A percentile compares a stretch with the other conserved stretches of the same genome.
Evolutionary conservation across 2,113 vertebrate genomes (phyloP).

Genomic region (Tenebrosternarchus preto): DNA sequence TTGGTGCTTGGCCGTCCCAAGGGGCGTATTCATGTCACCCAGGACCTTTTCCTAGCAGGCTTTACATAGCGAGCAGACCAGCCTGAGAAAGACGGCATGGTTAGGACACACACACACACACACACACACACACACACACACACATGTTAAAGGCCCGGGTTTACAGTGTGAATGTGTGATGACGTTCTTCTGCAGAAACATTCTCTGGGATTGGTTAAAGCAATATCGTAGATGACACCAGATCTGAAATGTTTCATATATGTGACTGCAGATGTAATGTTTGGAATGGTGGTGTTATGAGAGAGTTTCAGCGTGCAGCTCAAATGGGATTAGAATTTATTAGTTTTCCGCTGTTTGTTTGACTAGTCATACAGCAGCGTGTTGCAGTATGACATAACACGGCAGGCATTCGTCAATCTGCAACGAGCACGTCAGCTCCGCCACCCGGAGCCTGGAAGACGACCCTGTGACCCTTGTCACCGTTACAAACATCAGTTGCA

Average conservation of each 20-base stretch:
- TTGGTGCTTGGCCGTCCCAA: not conserved
- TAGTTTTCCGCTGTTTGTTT: too few relatives aligned
- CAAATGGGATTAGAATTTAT: too few relatives aligned
- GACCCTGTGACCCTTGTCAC: not conserved
- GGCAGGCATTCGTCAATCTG: not conserved
- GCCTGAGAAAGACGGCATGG: not conserved
- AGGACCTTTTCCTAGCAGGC: not conserved
- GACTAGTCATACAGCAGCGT: too few relatives aligned
- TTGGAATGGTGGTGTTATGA: too few relatives aligned
- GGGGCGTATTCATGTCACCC: not conserved
- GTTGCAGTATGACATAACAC: too few relatives aligned
- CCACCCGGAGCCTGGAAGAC: too few relatives aligned
- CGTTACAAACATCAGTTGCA: slow-evolving; percentile 12
- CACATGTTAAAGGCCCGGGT: too few relatives aligned
- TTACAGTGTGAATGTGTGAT: not conserved
- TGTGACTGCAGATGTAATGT: too few relatives aligned
- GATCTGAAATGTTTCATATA: not conserved
- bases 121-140: too few relatives aligned
- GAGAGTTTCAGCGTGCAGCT: too few relatives aligned
- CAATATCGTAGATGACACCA: not conserved
- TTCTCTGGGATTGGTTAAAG: not conserved
- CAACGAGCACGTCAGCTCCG: not conserved
- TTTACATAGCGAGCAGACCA: not conserved
- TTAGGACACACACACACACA: not conserved
- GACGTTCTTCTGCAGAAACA: not conserved